These are phyloP conservation scores for Enteromius mattozi DNA, from an alignment of 2,797 vertebrate species.

Conservation along the genomic window DNA sequence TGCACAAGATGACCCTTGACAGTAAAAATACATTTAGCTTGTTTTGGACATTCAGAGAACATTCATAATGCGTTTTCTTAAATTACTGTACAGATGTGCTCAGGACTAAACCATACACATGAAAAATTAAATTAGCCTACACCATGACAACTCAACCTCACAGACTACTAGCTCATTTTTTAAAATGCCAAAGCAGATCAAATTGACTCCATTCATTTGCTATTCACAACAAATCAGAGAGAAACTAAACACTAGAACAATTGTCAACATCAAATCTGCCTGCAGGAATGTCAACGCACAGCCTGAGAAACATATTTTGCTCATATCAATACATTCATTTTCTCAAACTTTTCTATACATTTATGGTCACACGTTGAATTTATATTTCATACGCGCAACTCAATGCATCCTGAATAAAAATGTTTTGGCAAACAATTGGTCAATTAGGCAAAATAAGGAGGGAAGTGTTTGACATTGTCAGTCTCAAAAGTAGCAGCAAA, in stretches of 20 bases:
- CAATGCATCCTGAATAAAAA: background rate
- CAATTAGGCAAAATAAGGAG: background rate
- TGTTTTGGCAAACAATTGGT: background rate
- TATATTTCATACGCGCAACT: slow-evolving; percentile 4
- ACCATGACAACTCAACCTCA: slow-evolving; percentile 21
- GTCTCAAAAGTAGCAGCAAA: background rate
- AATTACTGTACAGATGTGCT: slow-evolving; percentile 18
- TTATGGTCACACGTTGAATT: background rate
- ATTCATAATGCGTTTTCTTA: background rate
- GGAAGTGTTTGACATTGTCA: background rate
- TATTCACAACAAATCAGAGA: background rate
- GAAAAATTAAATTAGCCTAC: background rate
- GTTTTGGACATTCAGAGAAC: background rate
- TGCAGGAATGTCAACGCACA: slow-evolving; percentile 20
- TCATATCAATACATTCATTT: slow-evolving; percentile 28
- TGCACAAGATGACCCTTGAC: background rate
- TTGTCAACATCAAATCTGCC: slow-evolving; percentile 2
- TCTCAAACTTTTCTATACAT: background rate
- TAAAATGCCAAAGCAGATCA: background rate
- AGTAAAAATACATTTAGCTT: slow-evolving; percentile 10
- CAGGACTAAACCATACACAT: background rate
- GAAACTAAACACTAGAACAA: slow-evolving; percentile 8
- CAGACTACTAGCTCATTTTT: background rate
- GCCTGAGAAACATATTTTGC: slow-evolving; percentile 13
- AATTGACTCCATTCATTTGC: slow-evolving; percentile 7